Base-by-base conservation (phyloP, 2,113 vertebrate species). In the Phalacrocorax pelagicus region DNA sequence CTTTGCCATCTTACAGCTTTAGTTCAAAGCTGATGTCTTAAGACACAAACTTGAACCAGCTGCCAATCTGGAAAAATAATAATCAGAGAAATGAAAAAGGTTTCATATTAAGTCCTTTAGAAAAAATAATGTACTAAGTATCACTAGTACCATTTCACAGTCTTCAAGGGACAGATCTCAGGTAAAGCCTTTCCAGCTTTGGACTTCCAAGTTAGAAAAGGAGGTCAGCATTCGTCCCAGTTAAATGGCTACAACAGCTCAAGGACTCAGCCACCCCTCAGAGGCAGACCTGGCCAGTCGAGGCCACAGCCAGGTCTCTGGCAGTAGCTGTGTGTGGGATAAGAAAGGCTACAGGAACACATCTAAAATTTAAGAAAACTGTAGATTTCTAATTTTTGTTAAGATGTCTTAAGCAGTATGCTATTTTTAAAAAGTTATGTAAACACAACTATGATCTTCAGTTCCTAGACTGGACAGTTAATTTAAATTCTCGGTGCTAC, bases 361-460 rank as follows among this genome's bases (percentile, higher is more conserved):
- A 2, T 27, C 15, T 6, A 21, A 6, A 12, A 24, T 4, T 8
- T 2, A n/a, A 46, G 34, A 36, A 44, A 57, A 57, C 1, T 7
- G 30, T 21, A 80, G 9, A 59, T 12, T 47, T 22, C 67, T 47
- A 8, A 16, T 26, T 81, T 59, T 34, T 72, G 15, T n/a, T 40
- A 44, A n/a, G 34, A 38, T 30, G 24, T 15, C 29, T 65, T 30
- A 26, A 90, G 55, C 22, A 58, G 10, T 8, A 36, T 9, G 20
- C 19, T 55, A 4, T 15, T 32, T 40, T 44, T 29, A 1, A 0
- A 44, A 91, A 85, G 36, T 13, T 1, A 27, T 0, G 4, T 17
- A 40, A 81, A 51, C 23, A 30, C 12, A 52, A 9, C 29, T 30
- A 58, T 29, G 12, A 42, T 36, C 20, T 66, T 46, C 30, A 26